Evolutionary conservation across 2,797 vertebrate species (phyloP).

Genomic region (Ispidina picta): DNA sequence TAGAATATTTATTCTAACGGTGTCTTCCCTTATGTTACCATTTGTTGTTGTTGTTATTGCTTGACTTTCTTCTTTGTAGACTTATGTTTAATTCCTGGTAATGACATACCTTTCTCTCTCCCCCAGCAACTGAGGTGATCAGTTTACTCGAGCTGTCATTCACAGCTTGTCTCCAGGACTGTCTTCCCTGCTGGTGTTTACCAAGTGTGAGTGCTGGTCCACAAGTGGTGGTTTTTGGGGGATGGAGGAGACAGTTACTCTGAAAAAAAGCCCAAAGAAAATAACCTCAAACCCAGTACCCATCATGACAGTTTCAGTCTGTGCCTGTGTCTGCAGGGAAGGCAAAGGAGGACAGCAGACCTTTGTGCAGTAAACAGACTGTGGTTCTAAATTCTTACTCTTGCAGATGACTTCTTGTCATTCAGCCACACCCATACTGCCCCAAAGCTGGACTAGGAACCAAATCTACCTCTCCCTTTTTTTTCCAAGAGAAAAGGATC

Average conservation of each 20-base stretch:
- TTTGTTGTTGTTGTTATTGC: background rate
- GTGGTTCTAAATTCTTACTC: background rate
- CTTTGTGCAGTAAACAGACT: background rate
- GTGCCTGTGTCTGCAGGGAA: background rate
- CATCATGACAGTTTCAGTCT: background rate
- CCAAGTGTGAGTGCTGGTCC: constrained; percentile 26
- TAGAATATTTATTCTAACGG: background rate
- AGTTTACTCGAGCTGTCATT: constrained; percentile 63
- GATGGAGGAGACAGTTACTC: background rate
- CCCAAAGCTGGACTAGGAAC: background rate
- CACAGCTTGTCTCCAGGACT: constrained; percentile 66
- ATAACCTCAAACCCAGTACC: background rate
- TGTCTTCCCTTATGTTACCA: background rate
- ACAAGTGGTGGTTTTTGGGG: background rate
- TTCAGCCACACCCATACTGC: background rate
- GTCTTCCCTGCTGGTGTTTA: constrained; percentile 63
- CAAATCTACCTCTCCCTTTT: background rate
- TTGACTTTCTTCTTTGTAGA: background rate
- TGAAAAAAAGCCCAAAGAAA: too few relatives aligned
- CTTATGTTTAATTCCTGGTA: background rate
- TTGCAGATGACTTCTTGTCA: background rate
- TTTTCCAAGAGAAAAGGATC: background rate
- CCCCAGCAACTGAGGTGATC: background rate
- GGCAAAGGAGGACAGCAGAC: background rate
- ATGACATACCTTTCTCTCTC: background rate